Evolutionary conservation across 2,888 invertebrate genomes (phyloP).

Genomic region (Drosophila mayaguana): DNA sequence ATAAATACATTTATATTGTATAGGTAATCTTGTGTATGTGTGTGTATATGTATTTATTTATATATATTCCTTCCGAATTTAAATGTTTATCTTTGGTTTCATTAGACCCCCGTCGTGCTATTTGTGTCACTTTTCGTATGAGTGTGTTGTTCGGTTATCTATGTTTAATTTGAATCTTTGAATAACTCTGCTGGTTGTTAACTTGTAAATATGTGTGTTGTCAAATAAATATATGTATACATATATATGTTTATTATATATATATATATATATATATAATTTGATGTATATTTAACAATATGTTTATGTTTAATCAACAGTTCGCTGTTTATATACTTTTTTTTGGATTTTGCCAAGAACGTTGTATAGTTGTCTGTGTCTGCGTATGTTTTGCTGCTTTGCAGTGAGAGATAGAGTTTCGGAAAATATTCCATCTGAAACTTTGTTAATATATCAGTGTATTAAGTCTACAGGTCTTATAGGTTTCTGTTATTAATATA

Average conservation of each 20-base stretch:
- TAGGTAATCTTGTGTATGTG: conserved; percentile 65
- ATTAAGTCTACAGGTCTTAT: conserved; percentile 34
- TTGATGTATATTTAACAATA: conserved; percentile 74
- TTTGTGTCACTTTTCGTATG: conserved; percentile 22
- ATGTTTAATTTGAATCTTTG: conserved; percentile 56
- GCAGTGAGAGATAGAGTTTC: conserved; percentile 68
- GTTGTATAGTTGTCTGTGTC: conserved; percentile 54
- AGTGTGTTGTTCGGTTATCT: conserved; percentile 48
- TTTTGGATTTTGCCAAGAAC: conserved; percentile 66
- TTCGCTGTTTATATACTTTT: conserved; percentile 68
- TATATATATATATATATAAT: conserved; percentile 55
- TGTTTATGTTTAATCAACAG: conserved; percentile 63
- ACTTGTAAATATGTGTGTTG: conserved; percentile 74
- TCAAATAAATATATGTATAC: conserved; percentile 55
- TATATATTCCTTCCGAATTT: conserved; percentile 61
- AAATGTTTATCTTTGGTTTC: conserved; percentile 73
- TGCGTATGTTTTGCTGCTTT: conserved; percentile 60
- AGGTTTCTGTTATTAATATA: conserved; percentile 21
- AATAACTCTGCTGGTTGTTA: conserved; percentile 68
- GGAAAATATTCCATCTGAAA: conserved; percentile 64
- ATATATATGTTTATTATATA: conserved; percentile 31
- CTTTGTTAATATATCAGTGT: conserved; percentile 30
- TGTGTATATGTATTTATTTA: background rate
- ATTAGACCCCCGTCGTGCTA: conserved; percentile 35
- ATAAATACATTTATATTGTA: conserved; percentile 56